A percentile compares a stretch with the other conserved stretches of the same genome.
phyloP scores from a whole-genome alignment of 2,797 vertebrate species.

The Poecilia gillii region DNA sequence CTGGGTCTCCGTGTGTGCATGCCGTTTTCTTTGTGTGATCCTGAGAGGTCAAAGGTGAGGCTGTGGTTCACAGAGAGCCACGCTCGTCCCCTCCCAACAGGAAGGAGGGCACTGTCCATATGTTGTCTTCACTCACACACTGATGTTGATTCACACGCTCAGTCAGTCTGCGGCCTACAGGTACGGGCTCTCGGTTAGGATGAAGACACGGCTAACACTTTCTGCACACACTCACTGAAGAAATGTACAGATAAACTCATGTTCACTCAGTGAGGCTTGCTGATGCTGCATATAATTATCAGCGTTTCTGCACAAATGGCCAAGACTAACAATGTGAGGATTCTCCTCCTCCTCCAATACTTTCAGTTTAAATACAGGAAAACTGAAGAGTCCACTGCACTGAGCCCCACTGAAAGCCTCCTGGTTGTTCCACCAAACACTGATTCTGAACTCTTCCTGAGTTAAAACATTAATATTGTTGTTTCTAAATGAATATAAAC shows the following conservation, averaged over 20 bases:
- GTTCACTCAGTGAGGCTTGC: neutral
- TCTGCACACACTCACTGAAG: conserved; percentile 3
- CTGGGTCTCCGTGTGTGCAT: conserved; percentile 65
- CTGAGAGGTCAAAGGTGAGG: conserved; percentile 77
- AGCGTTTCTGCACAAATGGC: neutral
- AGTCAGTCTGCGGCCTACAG: conserved; percentile 34
- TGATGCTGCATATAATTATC: neutral
- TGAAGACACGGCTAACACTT: neutral
- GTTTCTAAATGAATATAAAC: too few species aligned
- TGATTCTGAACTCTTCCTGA: too few species aligned
- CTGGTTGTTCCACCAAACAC: too few species aligned
- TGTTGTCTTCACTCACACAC: conserved; percentile 79
- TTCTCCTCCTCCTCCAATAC: too few species aligned
- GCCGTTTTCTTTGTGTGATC: conserved; percentile 72
- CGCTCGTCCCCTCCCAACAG: conserved; percentile 80
- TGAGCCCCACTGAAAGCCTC: too few species aligned
- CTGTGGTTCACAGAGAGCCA: conserved; percentile 79
- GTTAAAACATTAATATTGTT: too few species aligned
- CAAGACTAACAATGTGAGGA: neutral
- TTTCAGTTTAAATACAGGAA: neutral
- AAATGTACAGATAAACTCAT: neutral
- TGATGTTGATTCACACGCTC: conserved; percentile 44
- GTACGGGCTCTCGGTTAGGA: conserved; percentile 23
- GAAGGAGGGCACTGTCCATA: conserved; percentile 85
- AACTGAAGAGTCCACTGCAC: too few species aligned